Evolutionary conservation across 1,140 invertebrate genomes (phyloP).

Genomic region (Drosophila busckii): DNA sequence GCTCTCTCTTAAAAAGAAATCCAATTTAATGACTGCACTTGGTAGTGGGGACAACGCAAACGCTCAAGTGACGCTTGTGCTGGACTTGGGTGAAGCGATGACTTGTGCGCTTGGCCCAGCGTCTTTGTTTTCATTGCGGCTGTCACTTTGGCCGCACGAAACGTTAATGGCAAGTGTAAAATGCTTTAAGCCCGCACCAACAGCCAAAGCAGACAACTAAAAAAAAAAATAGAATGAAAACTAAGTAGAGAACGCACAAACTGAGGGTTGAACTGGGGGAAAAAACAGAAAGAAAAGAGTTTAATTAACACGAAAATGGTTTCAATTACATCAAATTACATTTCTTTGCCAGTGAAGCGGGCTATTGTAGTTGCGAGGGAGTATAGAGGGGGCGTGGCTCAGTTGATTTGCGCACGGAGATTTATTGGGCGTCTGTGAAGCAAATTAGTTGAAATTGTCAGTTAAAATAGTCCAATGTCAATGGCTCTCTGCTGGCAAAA

Average conservation of each 20-base stretch:
- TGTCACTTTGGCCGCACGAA: slow-evolving; percentile 66
- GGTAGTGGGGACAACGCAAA: slow-evolving; percentile 46
- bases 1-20: slow-evolving; percentile 49
- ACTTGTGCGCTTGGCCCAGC: slow-evolving; percentile 49
- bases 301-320: slow-evolving; percentile 77
- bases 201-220: slow-evolving; percentile 29
- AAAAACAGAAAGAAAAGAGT: slow-evolving; percentile 56
- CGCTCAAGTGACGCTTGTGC: background rate
- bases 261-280: slow-evolving; percentile 3
- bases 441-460: slow-evolving; percentile 75
- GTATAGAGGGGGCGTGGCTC: slow-evolving; percentile 48
- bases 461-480: slow-evolving; percentile 41
- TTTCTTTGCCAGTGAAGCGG: slow-evolving; percentile 53
- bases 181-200: slow-evolving; percentile 66
- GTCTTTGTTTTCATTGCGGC: slow-evolving; percentile 74
- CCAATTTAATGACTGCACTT: slow-evolving; percentile 66
- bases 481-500: background rate
- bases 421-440: slow-evolving; percentile 69
- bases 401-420: slow-evolving; percentile 67
- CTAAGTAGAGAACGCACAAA: background rate
- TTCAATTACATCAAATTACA: slow-evolving; percentile 77
- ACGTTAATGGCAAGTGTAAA: slow-evolving; percentile 77
- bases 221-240: background rate
- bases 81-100: slow-evolving; percentile 31
- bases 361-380: slow-evolving; percentile 44